phyloP scores from a whole-genome alignment of 2,797 vertebrate genomes.

The Semotilus atromaculatus region DNA sequence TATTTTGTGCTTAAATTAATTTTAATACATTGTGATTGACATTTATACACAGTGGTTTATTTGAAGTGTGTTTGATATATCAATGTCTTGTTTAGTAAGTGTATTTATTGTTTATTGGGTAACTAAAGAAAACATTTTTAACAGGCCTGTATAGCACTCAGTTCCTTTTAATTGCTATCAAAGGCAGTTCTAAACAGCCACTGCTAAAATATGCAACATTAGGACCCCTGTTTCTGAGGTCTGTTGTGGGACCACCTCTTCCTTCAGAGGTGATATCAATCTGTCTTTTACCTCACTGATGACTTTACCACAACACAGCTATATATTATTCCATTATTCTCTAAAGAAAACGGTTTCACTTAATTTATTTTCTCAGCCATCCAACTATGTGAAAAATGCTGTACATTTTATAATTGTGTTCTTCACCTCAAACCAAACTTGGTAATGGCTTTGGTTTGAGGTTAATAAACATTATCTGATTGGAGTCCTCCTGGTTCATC shows the following conservation, averaged over 20 bases:
- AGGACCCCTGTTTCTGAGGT: constrained; percentile 62
- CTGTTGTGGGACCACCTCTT: constrained; percentile 54
- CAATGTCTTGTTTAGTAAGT: not conserved
- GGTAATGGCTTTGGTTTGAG: not conserved
- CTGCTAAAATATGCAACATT: constrained; percentile 59
- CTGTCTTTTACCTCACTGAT: constrained; percentile 60
- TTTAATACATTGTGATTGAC: not conserved
- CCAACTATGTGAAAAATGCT: not conserved
- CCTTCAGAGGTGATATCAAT: constrained; percentile 39
- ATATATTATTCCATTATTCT: constrained; percentile 42
- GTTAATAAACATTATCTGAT: not conserved
- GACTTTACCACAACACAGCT: constrained; percentile 48
- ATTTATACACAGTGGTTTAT: not conserved
- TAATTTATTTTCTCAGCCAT: not conserved
- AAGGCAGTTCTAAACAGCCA: not conserved
- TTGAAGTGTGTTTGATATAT: not conserved
- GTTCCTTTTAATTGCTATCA: not conserved
- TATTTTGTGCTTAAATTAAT: not conserved
- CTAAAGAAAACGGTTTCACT: constrained; percentile 1
- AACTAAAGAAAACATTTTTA: not conserved
- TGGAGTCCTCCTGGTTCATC: not conserved
- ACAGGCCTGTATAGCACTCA: not conserved
- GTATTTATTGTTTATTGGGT: not conserved
- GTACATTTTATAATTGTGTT: not conserved
- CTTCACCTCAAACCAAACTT: too few species aligned